A percentile compares a stretch with the other conserved stretches of the same genome.
These are phyloP conservation scores for Acanthurus leucopareius DNA, from an alignment of 2,797 vertebrate genomes.

Conservation along the genomic window DNA sequence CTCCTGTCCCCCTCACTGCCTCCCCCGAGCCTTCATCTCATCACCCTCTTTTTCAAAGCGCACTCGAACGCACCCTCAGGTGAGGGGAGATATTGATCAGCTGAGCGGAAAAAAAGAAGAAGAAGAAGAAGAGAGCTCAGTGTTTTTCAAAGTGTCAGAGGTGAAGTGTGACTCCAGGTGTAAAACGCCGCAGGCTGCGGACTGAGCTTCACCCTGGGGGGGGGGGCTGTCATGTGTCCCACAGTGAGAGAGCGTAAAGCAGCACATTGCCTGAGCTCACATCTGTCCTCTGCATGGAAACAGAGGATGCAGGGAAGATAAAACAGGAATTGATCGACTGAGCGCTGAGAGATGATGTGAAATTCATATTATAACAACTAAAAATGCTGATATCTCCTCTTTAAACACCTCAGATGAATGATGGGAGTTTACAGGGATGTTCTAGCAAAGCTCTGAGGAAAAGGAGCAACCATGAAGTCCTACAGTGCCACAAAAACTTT, in stretches of 20 bases:
- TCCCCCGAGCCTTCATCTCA: conserved; percentile 13
- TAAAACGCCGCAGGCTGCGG: conserved; percentile 10
- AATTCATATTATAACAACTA: no score
- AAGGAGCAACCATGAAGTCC: neutral
- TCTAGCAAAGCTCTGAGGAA: neutral
- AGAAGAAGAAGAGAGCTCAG: no score
- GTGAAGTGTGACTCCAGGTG: neutral
- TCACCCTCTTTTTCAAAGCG: neutral
- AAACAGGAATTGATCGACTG: no score
- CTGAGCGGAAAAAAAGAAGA: conserved; percentile 4
- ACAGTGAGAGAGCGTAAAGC: no score
- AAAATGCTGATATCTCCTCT: neutral
- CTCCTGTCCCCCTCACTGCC: conserved; percentile 31
- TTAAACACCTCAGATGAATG: neutral
- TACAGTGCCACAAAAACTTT: no score
- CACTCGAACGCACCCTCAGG: conserved; percentile 25
- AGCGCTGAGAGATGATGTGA: no score
- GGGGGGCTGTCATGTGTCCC: neutral
- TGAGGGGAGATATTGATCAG: conserved; percentile 59
- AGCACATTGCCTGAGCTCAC: neutral
- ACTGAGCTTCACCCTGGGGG: neutral
- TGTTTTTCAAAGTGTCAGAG: conserved; percentile 26
- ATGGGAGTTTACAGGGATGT: neutral
- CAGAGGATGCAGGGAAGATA: neutral
- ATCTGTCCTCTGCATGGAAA: neutral